Evolutionary conservation across 2,888 invertebrate species (phyloP), one percentile per base, ranked within the genome.

Genomic region (Dysmachus trigonus): DNA sequence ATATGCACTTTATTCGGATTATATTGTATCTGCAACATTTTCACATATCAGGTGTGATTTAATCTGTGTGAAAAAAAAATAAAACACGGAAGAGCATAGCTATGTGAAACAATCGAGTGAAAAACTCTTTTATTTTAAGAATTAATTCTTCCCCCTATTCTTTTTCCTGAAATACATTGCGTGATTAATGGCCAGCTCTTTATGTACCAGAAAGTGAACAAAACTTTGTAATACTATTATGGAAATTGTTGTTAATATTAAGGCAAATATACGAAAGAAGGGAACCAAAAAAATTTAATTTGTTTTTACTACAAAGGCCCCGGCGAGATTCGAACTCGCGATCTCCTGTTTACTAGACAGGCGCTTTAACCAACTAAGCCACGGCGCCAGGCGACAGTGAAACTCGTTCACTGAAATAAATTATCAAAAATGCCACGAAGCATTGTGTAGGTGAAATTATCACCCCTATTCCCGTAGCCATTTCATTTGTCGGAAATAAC

Each of bases 291-390:
- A 82, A 82, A 22, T 33, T n/a, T 10, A 79, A 51, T 1, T 27
- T 62, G 89, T 88, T 87, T 88, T 77, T 86, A 83, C 86, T 72
- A 87, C 76, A 62, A 4, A 85, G 86, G 85, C 86, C 85, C 85
- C 85, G 86, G 81, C 86, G 86, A 85, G 85, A 86, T 86, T 86
- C 86, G 86, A 86, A 86, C 86, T 81, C 86, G 33, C 81, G 86
- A 86, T 86, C 86, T 86, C 86, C 86, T 86, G 86, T 86, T 86
- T 86, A 86, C 85, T 86, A 86, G 86, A 86, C 86, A 85, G 86
- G 86, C 86, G 86, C 86, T 86, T 86, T 86, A 86, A 86, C 86
- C 86, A 86, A 86, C 85, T 86, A 86, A 86, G 86, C 86, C 86
- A 86, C 85, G 85, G 85, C 84, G 86, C 86, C 86, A 35, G 6